Percentiles rank a stretch among this genome's conserved stretches.
Evolutionary conservation across 2,888 invertebrate genomes (phyloP).

Genomic region (Philopedon plagiatum): DNA sequence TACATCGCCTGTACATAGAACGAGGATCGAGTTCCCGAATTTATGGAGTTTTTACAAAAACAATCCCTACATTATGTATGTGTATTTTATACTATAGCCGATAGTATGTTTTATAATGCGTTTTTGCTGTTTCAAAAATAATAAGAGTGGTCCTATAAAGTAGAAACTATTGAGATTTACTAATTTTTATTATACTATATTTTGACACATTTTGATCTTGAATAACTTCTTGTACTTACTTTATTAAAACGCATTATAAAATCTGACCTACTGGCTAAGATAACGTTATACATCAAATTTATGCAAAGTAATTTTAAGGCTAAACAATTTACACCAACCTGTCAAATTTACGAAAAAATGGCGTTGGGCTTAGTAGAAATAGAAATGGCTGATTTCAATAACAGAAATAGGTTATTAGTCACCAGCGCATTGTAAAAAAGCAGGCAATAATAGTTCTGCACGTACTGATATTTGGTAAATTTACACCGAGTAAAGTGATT

Average conservation of each 20-base stretch:
- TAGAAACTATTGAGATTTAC: neutral
- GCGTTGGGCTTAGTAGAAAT: neutral
- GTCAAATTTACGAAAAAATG: constrained; percentile 14
- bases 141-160: neutral
- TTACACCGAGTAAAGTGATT: too few species aligned
- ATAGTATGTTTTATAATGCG: constrained; percentile 6
- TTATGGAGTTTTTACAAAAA: constrained; percentile 28
- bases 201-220: too few species aligned
- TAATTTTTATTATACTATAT: too few species aligned
- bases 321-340: constrained; percentile 15
- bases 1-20: constrained; percentile 44
- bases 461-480: too few species aligned
- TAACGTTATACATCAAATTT: constrained; percentile 6
- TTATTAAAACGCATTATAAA: constrained; percentile 4
- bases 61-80: constrained; percentile 29
- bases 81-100: neutral
- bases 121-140: neutral
- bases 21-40: constrained; percentile 48
- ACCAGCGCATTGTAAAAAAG: too few species aligned
- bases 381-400: neutral
- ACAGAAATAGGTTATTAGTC: neutral
- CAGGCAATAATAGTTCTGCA: too few species aligned
- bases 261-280: neutral
- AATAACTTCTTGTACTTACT: too few species aligned
- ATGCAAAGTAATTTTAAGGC: constrained; percentile 15